Evolutionary conservation across 2,888 invertebrate genomes (phyloP).

Genomic region (Ctena decussata): DNA sequence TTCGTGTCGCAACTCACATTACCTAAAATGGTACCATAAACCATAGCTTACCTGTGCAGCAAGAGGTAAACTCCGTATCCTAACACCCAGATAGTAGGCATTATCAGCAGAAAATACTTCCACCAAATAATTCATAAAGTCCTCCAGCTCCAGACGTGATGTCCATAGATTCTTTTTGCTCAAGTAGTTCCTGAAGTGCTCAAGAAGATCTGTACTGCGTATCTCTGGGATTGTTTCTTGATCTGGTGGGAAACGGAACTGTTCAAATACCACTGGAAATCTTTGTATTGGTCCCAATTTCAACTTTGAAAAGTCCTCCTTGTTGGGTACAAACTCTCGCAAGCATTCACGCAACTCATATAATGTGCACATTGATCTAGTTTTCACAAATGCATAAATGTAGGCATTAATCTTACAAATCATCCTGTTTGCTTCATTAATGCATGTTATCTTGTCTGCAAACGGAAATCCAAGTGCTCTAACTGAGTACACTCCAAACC

Average conservation of each 20-base stretch:
- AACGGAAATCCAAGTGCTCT: conserved; percentile 51
- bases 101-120: conserved; percentile 70
- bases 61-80: conserved; percentile 82
- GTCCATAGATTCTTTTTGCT: conserved; percentile 80
- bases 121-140: conserved; percentile 81
- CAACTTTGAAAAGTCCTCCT: conserved; percentile 75
- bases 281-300: conserved; percentile 83
- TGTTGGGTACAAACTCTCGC: conserved; percentile 73
- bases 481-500: conserved; percentile 57
- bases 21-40: too few species aligned
- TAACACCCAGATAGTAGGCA: conserved; percentile 82
- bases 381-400: conserved; percentile 81
- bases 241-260: conserved; percentile 83
- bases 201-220: conserved; percentile 79
- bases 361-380: conserved; percentile 80
- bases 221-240: conserved; percentile 79
- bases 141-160: conserved; percentile 72
- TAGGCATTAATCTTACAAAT: conserved; percentile 77
- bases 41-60: conserved; percentile 80
- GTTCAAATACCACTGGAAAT: conserved; percentile 79
- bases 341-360: conserved; percentile 79
- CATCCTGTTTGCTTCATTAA: conserved; percentile 76
- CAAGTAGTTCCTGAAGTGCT: conserved; percentile 76
- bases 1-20: too few species aligned
- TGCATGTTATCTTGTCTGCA: conserved; percentile 67